Base-by-base conservation (phyloP, 2,113 vertebrate genomes). In the Tor tambroides region DNA sequence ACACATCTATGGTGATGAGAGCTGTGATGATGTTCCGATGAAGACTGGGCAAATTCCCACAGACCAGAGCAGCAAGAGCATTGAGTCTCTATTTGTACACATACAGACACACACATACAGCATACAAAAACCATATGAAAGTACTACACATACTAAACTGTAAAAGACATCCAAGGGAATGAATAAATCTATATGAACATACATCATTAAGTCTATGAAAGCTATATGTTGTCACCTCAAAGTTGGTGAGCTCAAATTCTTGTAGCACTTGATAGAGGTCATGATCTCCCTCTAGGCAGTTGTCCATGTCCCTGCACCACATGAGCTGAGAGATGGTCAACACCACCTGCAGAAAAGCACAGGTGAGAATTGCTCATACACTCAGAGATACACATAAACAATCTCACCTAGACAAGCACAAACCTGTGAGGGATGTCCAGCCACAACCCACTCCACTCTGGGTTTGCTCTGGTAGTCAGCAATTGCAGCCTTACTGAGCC, bases 261-360 rank as follows among this genome's bases (percentile, higher is more conserved):
- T 93, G 92, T 85, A 97, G 89, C 28, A 94, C 94, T 83, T 94
- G 89, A 85, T 95, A 77, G 67, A 88, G 93, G 85, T 94, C 86
- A 0, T 91, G 92, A 9, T 90, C 92, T 59, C 90, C 91, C 85
- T 96, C 95, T 61, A 97, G 91, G 85, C 95, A 95, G 41, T 92
- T 91, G 0, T 96, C 96, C 91, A 97, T 91, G 85, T 96, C 95
- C 11, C 91, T 94, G 88, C 95, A 96, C 96, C 95, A 97, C 96
- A 97, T 97, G 84, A 97, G 88, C 87, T 97, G 96, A 49, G 96
- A 96, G 89, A 97, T 89, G 3, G 95, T 97, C 88, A 96, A 92
- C 91, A 97, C 95, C 88, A 97, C 95, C 95, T 96, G 49, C 69
- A 59, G 23, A 41, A 54, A 83, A 90, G 88, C 83, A 87, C 35